A percentile compares a stretch with the other conserved stretches of the same genome.
Conservation (phyloP, 1,140 invertebrate species). For the Tetranychus urticae region DNA sequence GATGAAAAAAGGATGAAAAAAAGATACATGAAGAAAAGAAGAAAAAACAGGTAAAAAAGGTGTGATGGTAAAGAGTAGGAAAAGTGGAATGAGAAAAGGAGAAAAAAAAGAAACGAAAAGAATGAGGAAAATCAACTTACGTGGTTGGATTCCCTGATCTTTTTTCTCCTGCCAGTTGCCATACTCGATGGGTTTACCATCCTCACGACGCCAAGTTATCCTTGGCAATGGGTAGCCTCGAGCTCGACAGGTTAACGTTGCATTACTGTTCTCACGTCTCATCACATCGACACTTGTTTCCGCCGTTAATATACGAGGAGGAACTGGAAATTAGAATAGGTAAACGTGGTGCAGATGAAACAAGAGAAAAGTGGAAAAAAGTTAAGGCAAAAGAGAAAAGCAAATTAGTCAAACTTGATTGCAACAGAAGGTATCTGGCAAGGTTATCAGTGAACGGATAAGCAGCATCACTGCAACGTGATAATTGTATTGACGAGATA, state of each 20-base stretch:
- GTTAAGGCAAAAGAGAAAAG: too few relatives aligned
- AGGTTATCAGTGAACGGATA: too few relatives aligned
- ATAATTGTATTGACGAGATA: too few relatives aligned
- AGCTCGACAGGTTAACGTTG: conserved; percentile 60
- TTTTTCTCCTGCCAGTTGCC: conserved; percentile 15
- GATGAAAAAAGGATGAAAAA: too few relatives aligned
- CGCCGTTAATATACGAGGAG: conserved; percentile 68
- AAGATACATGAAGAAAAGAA: too few relatives aligned
- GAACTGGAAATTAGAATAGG: conserved; percentile 28
- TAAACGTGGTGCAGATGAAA: background rate
- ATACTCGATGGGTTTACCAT: conserved; percentile 41
- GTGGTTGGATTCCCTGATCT: conserved; percentile 6
- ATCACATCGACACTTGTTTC: conserved; percentile 58
- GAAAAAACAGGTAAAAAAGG: too few relatives aligned
- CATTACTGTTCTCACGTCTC: conserved; percentile 65
- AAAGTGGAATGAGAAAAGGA: too few relatives aligned
- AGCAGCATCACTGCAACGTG: too few relatives aligned
- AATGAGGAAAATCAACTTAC: background rate
- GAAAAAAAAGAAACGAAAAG: background rate
- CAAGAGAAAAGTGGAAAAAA: too few relatives aligned
- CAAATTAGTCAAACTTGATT: too few relatives aligned
- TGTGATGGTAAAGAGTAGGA: too few relatives aligned
- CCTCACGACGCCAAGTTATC: conserved; percentile 73
- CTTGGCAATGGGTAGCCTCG: conserved; percentile 60
- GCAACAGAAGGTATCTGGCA: too few relatives aligned